A percentile compares a stretch with the other conserved stretches of the same genome.
These are phyloP conservation scores for Melanocharis versteri DNA, from an alignment of 2,113 vertebrate genomes.

Conservation along the genomic window DNA sequence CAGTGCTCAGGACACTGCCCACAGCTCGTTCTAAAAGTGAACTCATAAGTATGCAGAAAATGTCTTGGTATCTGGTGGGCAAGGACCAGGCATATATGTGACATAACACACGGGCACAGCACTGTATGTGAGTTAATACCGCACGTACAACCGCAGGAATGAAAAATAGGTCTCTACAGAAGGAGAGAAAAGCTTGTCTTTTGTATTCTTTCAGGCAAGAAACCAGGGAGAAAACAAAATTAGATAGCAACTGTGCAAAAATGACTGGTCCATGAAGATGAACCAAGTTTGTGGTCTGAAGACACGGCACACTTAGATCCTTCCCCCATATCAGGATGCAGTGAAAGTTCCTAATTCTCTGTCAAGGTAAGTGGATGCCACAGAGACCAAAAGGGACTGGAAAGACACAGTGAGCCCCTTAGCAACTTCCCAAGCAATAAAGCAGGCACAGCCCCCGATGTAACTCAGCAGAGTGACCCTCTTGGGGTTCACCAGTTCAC, in stretches of 20 bases:
- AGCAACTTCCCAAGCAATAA: neutral
- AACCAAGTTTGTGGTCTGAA: neutral
- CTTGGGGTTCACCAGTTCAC: neutral
- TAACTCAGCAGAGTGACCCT: neutral
- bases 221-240: neutral
- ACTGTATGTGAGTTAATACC: neutral
- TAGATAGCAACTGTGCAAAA: neutral
- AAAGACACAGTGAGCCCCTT: neutral
- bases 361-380: neutral
- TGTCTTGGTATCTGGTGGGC: neutral
- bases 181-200: neutral
- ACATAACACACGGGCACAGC: neutral
- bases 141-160: fast-evolving
- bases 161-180: neutral
- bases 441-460: neutral
- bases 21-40: neutral
- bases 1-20: neutral
- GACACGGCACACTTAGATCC: neutral
- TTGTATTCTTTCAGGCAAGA: neutral
- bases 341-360: neutral
- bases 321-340: neutral
- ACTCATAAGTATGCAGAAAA: neutral
- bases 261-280: neutral
- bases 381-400: neutral
- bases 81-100: neutral